phyloP scores from a whole-genome alignment of 2,888 invertebrate species.

The Phlogophora meticulosa region DNA sequence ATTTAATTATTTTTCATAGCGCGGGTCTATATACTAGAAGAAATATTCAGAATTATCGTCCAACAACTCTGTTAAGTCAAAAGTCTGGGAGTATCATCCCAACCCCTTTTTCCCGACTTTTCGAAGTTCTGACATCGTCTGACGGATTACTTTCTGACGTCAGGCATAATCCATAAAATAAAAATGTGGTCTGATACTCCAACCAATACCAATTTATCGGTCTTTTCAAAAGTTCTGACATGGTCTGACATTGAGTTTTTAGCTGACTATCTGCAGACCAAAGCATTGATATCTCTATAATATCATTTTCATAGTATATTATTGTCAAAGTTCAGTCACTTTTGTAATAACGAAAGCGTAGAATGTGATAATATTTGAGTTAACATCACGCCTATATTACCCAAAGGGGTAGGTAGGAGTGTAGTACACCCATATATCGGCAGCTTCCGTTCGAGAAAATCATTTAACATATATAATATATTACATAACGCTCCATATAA shows the following conservation, averaged over 20 bases:
- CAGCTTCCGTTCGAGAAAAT: constrained; percentile 4
- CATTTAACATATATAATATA: constrained; percentile 23
- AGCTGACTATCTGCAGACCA: background rate
- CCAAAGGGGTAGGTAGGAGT: background rate
- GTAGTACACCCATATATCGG: background rate
- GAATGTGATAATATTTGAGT: background rate
- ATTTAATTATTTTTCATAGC: background rate
- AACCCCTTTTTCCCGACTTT: no score
- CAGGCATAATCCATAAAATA: background rate
- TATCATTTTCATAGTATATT: constrained; percentile 28
- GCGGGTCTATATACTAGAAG: no score
- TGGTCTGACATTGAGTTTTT: background rate
- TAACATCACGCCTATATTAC: background rate
- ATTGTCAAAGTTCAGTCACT: constrained; percentile 48
- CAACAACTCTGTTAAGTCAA: no score
- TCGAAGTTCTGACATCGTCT: no score
- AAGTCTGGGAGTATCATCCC: no score
- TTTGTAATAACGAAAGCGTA: constrained; percentile 2
- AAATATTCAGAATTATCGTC: no score
- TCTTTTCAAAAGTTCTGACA: constrained; percentile 16
- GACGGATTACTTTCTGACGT: no score
- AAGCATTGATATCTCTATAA: constrained; percentile 15
- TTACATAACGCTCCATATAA: constrained; percentile 4
- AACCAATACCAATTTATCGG: background rate
- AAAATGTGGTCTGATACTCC: background rate